phyloP scores from a whole-genome alignment of 2,797 vertebrate species.

The Schizopygopsis malacanthus region DNA sequence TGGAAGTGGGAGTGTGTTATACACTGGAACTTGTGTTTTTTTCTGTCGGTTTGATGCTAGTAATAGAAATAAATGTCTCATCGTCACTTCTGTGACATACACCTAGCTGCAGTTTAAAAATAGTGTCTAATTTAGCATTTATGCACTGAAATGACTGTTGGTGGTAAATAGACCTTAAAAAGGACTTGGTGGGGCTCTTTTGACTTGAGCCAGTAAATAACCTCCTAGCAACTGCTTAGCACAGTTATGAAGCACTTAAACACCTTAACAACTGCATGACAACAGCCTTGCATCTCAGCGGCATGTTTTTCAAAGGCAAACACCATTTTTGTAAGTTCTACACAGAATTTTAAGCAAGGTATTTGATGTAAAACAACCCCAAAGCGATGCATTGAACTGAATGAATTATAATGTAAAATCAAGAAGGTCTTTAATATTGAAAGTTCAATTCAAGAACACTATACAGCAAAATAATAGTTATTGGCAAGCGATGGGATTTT shows the following conservation, averaged over 20 bases:
- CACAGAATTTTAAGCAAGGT: not conserved
- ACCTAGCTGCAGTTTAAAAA: not conserved
- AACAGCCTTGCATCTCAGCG: not conserved
- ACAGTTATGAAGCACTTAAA: conserved; percentile 1
- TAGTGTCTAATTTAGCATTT: not conserved
- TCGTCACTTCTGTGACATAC: not conserved
- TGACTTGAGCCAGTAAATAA: conserved; percentile 7
- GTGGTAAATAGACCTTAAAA: not conserved
- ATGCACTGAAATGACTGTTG: not conserved
- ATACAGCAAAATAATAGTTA: not conserved
- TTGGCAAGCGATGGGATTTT: not conserved
- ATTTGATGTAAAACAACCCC: not conserved
- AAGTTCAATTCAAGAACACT: not conserved
- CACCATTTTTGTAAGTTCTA: not conserved
- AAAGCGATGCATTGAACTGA: not conserved
- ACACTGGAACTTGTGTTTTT: conserved; percentile 32
- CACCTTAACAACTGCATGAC: conserved; percentile 4
- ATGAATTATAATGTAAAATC: not conserved
- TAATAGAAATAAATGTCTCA: not conserved
- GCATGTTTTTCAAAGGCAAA: conserved; percentile 8
- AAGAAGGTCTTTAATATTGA: not conserved
- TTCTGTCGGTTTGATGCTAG: not conserved
- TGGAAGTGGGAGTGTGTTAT: conserved; percentile 47
- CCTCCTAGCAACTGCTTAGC: conserved; percentile 8
- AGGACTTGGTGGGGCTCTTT: not conserved